Conservation (phyloP, 2,888 invertebrate genomes). For the Callyntrura guangdongensis region DNA sequence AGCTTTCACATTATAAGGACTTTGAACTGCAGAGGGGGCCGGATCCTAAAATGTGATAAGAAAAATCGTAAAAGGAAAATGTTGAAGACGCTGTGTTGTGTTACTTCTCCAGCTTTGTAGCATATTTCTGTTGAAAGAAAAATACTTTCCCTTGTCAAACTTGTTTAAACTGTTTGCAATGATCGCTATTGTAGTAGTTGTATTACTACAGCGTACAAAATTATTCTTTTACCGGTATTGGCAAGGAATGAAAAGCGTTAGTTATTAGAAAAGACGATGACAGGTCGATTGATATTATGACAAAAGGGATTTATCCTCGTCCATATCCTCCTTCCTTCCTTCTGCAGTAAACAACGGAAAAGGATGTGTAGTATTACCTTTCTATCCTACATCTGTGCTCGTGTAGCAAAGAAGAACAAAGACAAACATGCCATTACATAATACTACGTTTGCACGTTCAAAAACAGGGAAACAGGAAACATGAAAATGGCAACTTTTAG, state of each 20-base stretch:
- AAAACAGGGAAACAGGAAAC: too few relatives aligned
- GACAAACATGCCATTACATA: neutral
- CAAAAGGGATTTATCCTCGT: constrained; percentile 56
- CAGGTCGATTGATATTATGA: constrained; percentile 61
- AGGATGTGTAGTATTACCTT: neutral
- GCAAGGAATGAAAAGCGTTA: neutral
- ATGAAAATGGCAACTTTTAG: too few relatives aligned
- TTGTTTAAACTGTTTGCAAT: neutral
- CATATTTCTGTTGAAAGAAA: too few relatives aligned
- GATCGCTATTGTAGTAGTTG: neutral
- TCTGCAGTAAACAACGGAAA: neutral
- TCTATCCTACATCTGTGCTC: neutral
- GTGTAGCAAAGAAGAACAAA: constrained; percentile 17
- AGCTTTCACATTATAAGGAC: too few relatives aligned
- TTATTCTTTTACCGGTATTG: neutral
- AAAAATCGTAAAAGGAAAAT: too few relatives aligned
- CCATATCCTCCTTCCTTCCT: constrained; percentile 15
- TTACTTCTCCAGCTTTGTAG: too few relatives aligned
- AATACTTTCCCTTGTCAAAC: neutral
- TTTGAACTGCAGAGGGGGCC: too few relatives aligned
- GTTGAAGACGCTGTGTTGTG: too few relatives aligned
- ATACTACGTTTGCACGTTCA: too few relatives aligned
- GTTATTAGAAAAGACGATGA: constrained; percentile 21
- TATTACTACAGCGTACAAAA: neutral
- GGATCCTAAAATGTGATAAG: too few relatives aligned